Evolutionary conservation across 2,888 invertebrate genomes (phyloP), one percentile per base, ranked within the genome.

Genomic region (Himalopsyche japonica): DNA sequence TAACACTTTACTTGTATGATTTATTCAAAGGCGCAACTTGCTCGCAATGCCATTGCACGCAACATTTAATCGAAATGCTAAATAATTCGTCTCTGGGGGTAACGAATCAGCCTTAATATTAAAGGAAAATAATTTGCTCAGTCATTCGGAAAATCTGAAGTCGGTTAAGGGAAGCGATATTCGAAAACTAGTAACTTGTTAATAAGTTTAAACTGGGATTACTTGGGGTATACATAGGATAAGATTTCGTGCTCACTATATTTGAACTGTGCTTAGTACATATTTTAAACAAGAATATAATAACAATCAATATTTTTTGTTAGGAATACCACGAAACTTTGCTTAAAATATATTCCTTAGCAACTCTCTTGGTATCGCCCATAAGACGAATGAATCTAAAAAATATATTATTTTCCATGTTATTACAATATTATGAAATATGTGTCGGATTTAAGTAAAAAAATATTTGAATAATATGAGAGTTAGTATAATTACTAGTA

Each of bases 81-180:
- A 70, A 70, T 70, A 70, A 27, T 70, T 24, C 30, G 30, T 70
- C 30, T 70, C 70, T 70, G 30, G 70, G 12, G 30, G 24, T 43
- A 27, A 34, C 81, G 20, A 81, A 20, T 64, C 20, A 81, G 64
- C 64, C 81, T 32, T 70, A 70, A 82, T 70, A 82, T 82, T 82
- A 82, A 82, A 82, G 76, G 76, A 76, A 76, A 82, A 82, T 77
- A 82, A 48, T 82, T 76, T 76, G 76, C 76, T 76, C 77, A 82
- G 70, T 70, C 70, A 70, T 70, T 81, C 30, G 64, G 57, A 81
- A 81, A 81, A 81, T 64, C 81, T 70, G 70, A 70, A 70, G 24
- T 70, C 70, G 27, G 70, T 27, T 24, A 70, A 30, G 70, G 70
- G 70, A 57, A 30, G 70, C 70, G 70, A 70, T 70, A 70, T 70